Percentiles rank a stretch among this genome's conserved stretches.
These are phyloP conservation scores for Chalcosyrphus nemorum DNA, from an alignment of 2,888 invertebrate genomes.

Conservation along the genomic window DNA sequence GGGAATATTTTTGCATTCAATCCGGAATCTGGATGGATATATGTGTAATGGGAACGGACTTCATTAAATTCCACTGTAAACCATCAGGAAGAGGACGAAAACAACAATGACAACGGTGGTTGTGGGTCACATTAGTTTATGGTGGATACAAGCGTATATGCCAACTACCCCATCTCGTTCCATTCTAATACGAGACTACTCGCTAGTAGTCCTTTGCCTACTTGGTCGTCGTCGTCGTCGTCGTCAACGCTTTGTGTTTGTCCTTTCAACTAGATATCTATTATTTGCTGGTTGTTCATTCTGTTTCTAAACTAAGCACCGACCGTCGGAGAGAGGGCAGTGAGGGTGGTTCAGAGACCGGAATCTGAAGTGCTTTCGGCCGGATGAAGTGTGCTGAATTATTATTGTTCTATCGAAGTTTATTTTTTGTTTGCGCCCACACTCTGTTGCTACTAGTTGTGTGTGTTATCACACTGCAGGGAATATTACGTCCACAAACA, in stretches of 20 bases:
- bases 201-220: background rate
- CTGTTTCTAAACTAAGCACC: conserved; percentile 29
- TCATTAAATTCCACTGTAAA: conserved; percentile 29
- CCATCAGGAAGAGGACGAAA: background rate
- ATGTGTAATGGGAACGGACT: conserved; percentile 17
- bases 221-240: background rate
- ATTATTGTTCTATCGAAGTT: conserved; percentile 37
- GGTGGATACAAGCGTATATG: background rate
- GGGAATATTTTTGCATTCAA: background rate
- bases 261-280: conserved; percentile 41
- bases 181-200: background rate
- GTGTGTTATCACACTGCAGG: background rate
- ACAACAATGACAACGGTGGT: too few species aligned
- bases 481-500: conserved; percentile 8
- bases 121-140: conserved; percentile 43
- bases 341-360: background rate
- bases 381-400: conserved; percentile 32
- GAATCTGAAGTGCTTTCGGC: conserved; percentile 26
- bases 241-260: conserved; percentile 1
- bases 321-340: background rate
- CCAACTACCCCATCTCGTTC: background rate
- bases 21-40: background rate
- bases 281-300: conserved; percentile 45
- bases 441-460: background rate
- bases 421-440: background rate